Evolutionary conservation across 37 sponge, comb jelly and placozoan species (phyloP).

Genomic region (Hormiphora californensis): DNA sequence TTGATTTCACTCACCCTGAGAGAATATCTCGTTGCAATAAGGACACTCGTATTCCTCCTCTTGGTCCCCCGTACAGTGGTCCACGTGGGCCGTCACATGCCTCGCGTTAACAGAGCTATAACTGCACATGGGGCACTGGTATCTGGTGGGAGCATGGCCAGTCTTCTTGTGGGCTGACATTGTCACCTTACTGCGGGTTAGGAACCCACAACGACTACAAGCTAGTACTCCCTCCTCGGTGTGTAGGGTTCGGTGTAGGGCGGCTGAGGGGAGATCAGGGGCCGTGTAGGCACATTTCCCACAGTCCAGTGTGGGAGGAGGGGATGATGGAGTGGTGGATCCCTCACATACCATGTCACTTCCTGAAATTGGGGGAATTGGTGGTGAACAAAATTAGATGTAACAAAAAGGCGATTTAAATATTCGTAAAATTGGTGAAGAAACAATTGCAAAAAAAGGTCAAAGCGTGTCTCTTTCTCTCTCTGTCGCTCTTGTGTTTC

Average conservation of each 20-base stretch:
- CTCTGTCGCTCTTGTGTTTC: no score
- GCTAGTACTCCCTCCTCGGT: neutral
- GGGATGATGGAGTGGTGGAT: no score
- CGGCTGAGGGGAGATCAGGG: neutral
- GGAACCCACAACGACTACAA: neutral
- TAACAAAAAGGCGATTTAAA: no score
- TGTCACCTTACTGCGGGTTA: neutral
- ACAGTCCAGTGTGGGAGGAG: neutral
- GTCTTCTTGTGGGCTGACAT: neutral
- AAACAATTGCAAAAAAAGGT: no score
- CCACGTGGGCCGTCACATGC: conserved; percentile 40
- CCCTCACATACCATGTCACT: no score
- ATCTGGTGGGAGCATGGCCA: neutral
- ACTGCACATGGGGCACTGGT: conserved; percentile 22
- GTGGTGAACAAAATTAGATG: no score
- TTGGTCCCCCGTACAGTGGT: neutral
- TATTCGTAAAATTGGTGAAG: no score
- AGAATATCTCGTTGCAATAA: neutral
- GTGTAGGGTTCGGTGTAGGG: neutral
- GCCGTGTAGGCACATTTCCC: neutral
- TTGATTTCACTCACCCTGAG: no score
- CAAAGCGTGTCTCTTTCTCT: no score
- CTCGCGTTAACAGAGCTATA: conserved; percentile 12
- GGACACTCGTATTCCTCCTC: neutral
- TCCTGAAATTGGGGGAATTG: no score